These are phyloP conservation scores for Sebastes dallii DNA, from an alignment of 2,797 vertebrate species.

Conservation along the genomic window DNA sequence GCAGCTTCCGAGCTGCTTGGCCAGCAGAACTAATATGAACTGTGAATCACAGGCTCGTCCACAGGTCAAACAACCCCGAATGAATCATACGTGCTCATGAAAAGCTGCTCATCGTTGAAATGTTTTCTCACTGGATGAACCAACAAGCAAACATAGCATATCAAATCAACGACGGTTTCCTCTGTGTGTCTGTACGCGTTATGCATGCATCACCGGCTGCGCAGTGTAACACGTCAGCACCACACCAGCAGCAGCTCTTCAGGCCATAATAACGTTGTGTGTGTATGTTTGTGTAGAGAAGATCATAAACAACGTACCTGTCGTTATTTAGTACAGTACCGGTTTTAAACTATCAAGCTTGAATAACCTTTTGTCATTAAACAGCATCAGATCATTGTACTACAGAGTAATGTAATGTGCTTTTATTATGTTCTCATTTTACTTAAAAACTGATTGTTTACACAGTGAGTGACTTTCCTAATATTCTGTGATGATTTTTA, in stretches of 20 bases:
- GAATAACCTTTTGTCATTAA: neutral
- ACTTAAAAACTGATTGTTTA: neutral
- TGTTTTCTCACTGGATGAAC: conserved; percentile 56
- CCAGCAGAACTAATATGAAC: conserved; percentile 61
- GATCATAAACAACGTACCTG: neutral
- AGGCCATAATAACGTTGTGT: neutral
- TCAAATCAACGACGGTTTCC: conserved; percentile 29
- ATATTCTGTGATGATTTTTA: neutral
- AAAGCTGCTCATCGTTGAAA: conserved; percentile 58
- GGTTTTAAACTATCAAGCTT: neutral
- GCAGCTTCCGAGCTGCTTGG: conserved; percentile 35
- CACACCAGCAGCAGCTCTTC: conserved; percentile 5
- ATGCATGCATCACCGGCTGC: conserved; percentile 15
- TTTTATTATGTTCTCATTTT: neutral
- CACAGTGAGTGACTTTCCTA: neutral
- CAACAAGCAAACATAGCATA: conserved; percentile 53
- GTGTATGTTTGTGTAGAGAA: neutral
- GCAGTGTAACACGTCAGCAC: conserved; percentile 10
- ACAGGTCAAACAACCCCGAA: conserved; percentile 54
- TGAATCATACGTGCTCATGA: conserved; percentile 56
- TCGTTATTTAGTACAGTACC: neutral
- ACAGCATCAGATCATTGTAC: neutral
- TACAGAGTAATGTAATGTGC: neutral
- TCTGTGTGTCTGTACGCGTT: conserved; percentile 45
- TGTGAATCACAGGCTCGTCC: conserved; percentile 64